Evolutionary conservation across 2,888 invertebrate genomes (phyloP).

Genomic region (Elysia crispata): DNA sequence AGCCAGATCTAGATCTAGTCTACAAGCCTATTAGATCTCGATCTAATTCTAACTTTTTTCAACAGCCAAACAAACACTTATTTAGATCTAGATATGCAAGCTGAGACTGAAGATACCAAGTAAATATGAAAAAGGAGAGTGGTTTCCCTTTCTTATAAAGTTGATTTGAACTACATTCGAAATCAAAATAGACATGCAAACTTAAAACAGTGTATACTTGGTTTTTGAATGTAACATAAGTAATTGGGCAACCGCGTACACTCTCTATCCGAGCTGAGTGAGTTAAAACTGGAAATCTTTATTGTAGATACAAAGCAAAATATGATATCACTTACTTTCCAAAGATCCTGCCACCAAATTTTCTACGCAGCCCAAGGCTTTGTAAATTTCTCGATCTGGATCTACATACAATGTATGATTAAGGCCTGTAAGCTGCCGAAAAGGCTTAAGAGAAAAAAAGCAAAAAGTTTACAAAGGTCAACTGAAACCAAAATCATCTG

Average conservation of each 20-base stretch:
- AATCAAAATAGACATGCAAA: not conserved
- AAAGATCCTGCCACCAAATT: slow-evolving; percentile 50
- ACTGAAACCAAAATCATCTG: not conserved
- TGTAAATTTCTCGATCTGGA: slow-evolving; percentile 71
- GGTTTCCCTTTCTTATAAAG: too few species aligned
- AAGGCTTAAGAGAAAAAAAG: slow-evolving; percentile 11
- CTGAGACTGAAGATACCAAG: too few species aligned
- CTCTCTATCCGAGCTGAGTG: not conserved
- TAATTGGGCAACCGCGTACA: too few species aligned
- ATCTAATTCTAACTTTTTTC: too few species aligned
- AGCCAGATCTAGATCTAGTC: too few species aligned
- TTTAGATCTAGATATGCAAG: too few species aligned
- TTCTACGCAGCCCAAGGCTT: slow-evolving; percentile 56
- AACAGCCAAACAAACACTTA: too few species aligned
- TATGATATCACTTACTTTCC: slow-evolving; percentile 47
- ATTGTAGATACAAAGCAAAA: not conserved
- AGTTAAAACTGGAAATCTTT: not conserved
- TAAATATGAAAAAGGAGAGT: too few species aligned
- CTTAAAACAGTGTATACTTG: too few species aligned
- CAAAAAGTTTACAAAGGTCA: slow-evolving; percentile 1
- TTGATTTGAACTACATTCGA: too few species aligned
- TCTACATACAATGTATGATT: slow-evolving; percentile 69
- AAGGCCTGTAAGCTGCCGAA: slow-evolving; percentile 65
- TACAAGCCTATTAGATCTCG: too few species aligned
- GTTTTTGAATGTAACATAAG: too few species aligned